Evolutionary conservation across 2,888 invertebrate genomes (phyloP).

Genomic region (Yponomeuta plumbellus): DNA sequence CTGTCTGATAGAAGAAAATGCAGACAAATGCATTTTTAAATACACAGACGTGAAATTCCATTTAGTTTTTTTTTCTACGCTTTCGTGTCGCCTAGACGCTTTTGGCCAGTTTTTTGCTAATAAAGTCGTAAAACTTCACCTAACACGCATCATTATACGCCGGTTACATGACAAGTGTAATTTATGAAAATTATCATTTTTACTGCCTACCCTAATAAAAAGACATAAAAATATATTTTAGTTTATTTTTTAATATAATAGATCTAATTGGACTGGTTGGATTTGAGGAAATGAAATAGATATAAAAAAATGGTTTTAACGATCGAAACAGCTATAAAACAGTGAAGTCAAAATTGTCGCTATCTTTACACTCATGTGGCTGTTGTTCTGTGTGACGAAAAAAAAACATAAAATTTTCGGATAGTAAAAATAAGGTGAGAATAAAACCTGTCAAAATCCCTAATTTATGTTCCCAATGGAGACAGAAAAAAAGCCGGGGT

Average conservation of each 20-base stretch:
- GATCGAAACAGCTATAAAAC: slow-evolving; percentile 38
- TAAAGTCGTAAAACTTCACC: neutral
- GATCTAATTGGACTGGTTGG: slow-evolving; percentile 44
- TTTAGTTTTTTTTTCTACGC: neutral
- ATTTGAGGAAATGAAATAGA: neutral
- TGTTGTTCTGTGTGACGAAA: neutral
- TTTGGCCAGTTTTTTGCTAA: neutral
- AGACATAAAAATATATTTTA: slow-evolving; percentile 40
- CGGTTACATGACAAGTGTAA: slow-evolving; percentile 39
- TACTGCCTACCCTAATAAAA: slow-evolving; percentile 38
- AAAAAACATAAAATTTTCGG: slow-evolving; percentile 44
- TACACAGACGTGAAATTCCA: slow-evolving; percentile 18
- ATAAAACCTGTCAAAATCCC: slow-evolving; percentile 69
- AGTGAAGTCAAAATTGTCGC: slow-evolving; percentile 11
- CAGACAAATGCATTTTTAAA: slow-evolving; percentile 63
- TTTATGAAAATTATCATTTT: slow-evolving; percentile 55
- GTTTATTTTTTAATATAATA: slow-evolving; percentile 42
- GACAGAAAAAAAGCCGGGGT: slow-evolving; percentile 42
- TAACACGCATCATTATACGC: slow-evolving; percentile 31
- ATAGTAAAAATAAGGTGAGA: slow-evolving; percentile 51
- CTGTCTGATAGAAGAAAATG: slow-evolving; percentile 27
- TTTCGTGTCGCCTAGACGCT: neutral
- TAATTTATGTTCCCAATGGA: slow-evolving; percentile 57
- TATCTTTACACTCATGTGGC: neutral
- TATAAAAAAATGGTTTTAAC: slow-evolving; percentile 38